Percentiles rank a stretch among this genome's conserved stretches.
phyloP scores from a whole-genome alignment of 2,888 invertebrate species.

The Lycocerus yunnanus region DNA sequence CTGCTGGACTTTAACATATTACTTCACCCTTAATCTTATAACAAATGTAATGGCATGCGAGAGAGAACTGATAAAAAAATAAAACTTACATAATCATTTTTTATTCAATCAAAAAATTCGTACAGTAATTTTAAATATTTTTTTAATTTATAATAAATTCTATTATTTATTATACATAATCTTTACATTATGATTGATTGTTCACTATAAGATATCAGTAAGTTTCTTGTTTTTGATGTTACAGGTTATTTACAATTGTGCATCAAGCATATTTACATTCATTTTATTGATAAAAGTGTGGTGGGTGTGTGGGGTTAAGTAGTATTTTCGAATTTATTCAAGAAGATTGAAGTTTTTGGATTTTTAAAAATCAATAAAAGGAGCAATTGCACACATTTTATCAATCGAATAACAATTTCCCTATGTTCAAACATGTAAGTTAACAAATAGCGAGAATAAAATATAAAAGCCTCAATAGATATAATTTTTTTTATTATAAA shows the following conservation, averaged over 20 bases:
- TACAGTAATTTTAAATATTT: conserved; percentile 9
- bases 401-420: neutral
- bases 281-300: conserved; percentile 1
- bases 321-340: neutral
- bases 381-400: neutral
- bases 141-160: neutral
- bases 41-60: neutral
- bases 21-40: neutral
- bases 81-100: neutral
- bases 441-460: conserved; percentile 17
- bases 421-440: conserved; percentile 6
- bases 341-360: neutral
- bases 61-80: neutral
- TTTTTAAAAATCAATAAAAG: neutral
- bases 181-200: conserved; percentile 29
- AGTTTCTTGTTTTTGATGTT: conserved; percentile 11
- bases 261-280: conserved; percentile 8
- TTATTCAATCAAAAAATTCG: conserved; percentile 25
- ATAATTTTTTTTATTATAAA: conserved; percentile 21
- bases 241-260: conserved; percentile 27
- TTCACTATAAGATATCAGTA: conserved; percentile 20
- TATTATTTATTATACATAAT: conserved; percentile 24
- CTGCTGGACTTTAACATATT: neutral
- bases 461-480: conserved; percentile 20
- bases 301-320: neutral